phyloP scores from a whole-genome alignment of 2,113 vertebrate species.

The Telmatochromis sp. region DNA sequence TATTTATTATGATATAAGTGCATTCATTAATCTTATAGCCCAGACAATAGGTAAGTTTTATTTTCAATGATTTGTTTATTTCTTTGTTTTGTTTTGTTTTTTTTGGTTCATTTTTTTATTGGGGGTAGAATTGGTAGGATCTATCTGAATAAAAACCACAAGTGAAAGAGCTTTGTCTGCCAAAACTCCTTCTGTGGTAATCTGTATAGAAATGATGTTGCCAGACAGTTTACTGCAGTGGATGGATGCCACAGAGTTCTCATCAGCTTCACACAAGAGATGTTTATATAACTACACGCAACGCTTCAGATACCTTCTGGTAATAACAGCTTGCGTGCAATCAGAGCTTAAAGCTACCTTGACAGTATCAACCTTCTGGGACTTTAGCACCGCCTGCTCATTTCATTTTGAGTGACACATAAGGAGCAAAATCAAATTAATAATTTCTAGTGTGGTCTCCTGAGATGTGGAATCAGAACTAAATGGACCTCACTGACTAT shows the following conservation, averaged over 20 bases:
- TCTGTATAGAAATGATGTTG: slow-evolving; percentile 18
- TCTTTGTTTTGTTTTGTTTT: background rate
- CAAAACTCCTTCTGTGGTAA: background rate
- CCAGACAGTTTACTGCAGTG: slow-evolving; percentile 10
- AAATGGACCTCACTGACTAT: background rate
- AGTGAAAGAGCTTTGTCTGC: background rate
- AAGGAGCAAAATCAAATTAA: background rate
- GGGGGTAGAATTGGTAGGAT: background rate
- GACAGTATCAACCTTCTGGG: slow-evolving; percentile 26
- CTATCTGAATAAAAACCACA: background rate
- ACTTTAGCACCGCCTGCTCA: background rate
- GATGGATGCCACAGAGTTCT: slow-evolving; percentile 2
- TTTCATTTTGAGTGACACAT: slow-evolving; percentile 14
- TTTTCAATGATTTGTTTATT: background rate
- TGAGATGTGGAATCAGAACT: background rate
- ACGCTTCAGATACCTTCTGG: slow-evolving; percentile 15
- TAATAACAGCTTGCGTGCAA: slow-evolving; percentile 26
- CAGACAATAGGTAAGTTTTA: background rate
- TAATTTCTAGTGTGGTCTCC: background rate
- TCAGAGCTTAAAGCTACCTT: slow-evolving; percentile 25
- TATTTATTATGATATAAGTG: background rate
- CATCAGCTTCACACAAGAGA: slow-evolving; percentile 14
- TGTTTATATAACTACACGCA: background rate
- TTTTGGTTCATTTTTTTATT: background rate
- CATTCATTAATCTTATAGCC: background rate